Conservation (phyloP, 2,797 vertebrate genomes). For the Chanos chanos region DNA sequence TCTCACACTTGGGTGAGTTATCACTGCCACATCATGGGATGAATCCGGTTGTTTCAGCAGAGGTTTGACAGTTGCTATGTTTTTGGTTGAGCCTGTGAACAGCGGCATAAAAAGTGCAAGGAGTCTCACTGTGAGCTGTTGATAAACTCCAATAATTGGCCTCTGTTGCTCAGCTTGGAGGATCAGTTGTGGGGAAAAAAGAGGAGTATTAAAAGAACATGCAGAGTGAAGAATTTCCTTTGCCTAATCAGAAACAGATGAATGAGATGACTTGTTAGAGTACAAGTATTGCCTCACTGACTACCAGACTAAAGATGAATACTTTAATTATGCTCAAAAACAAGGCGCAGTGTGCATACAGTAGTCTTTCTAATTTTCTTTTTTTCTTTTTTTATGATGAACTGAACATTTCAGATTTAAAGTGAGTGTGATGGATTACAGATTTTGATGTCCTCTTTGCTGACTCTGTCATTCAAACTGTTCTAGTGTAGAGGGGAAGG, state of each 20-base stretch:
- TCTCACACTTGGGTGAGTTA: constrained; percentile 62
- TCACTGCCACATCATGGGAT: constrained; percentile 61
- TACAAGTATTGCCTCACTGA: constrained; percentile 57
- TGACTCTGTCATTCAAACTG: neutral
- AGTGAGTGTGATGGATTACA: neutral
- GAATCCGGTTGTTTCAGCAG: constrained; percentile 69
- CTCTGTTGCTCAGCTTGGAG: constrained; percentile 55
- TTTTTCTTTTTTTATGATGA: constrained; percentile 11
- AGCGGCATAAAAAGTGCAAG: constrained; percentile 56
- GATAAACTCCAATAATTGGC: constrained; percentile 67
- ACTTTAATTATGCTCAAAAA: constrained; percentile 22
- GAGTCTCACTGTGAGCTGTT: constrained; percentile 59
- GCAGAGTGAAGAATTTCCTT: constrained; percentile 38
- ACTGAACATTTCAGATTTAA: constrained; percentile 25
- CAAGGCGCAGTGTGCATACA: constrained; percentile 15
- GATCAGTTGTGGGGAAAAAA: constrained; percentile 48
- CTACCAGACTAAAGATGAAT: constrained; percentile 6
- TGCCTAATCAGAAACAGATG: constrained; percentile 39
- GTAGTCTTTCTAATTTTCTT: neutral
- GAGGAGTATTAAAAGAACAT: constrained; percentile 33
- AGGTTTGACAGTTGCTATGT: constrained; percentile 58
- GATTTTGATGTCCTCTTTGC: neutral
- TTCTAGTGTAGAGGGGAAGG: no score
- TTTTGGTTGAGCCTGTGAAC: constrained; percentile 43
- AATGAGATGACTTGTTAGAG: constrained; percentile 31